phyloP scores from a whole-genome alignment of 2,797 vertebrate species.

The Sebastolobus alascanus region DNA sequence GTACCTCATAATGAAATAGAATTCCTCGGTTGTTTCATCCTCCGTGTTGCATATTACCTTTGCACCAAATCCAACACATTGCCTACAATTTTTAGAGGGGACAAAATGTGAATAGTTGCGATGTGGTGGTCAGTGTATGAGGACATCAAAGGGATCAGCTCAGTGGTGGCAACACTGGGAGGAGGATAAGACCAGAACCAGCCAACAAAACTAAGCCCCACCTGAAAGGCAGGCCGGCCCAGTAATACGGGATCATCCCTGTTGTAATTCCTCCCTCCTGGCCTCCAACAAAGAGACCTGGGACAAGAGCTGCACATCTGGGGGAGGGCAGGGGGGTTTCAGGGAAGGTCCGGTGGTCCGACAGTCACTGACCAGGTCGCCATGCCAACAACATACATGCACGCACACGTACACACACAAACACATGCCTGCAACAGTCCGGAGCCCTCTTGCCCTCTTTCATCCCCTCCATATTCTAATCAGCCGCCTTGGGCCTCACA shows the following conservation, averaged over 20 bases:
- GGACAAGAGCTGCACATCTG: conserved; percentile 76
- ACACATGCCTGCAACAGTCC: conserved; percentile 70
- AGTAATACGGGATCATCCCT: conserved; percentile 84
- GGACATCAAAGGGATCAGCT: conserved; percentile 77
- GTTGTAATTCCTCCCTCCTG: conserved; percentile 79
- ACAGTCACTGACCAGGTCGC: conserved; percentile 76
- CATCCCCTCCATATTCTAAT: conserved; percentile 87
- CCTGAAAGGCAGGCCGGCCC: conserved; percentile 76
- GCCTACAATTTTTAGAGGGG: neutral
- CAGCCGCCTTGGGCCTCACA: conserved; percentile 82
- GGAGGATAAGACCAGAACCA: conserved; percentile 70
- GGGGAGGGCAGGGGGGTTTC: conserved; percentile 37
- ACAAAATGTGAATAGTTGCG: conserved; percentile 55
- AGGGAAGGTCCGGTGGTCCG: conserved; percentile 71
- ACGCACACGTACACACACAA: conserved; percentile 45
- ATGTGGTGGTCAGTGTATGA: conserved; percentile 70
- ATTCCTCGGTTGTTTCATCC: conserved; percentile 8
- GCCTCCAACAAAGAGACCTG: conserved; percentile 77
- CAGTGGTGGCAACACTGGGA: conserved; percentile 68
- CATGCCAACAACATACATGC: conserved; percentile 79
- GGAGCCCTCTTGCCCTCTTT: conserved; percentile 78
- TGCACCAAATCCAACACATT: conserved; percentile 14
- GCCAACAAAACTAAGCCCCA: conserved; percentile 79
- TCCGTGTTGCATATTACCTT: conserved; percentile 10
- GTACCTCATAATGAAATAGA: neutral